Conservation (phyloP, 2,113 vertebrate species). For the Athene cunicularia region DNA sequence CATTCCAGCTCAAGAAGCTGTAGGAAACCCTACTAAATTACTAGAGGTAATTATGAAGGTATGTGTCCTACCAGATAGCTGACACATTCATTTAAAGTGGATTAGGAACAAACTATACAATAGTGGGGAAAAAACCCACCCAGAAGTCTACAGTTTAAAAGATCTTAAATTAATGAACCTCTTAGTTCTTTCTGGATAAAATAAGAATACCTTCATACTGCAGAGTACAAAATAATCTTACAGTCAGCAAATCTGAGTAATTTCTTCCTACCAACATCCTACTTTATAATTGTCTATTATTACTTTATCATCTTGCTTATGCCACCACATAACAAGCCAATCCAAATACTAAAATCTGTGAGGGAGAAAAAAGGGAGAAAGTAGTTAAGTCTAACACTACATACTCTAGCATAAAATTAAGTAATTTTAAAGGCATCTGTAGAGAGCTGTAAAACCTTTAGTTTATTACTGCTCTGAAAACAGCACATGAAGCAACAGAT, state of each 20-base stretch:
- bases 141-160: background rate
- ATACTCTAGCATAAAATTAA: background rate
- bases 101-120: background rate
- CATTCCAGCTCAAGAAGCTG: background rate
- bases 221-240: background rate
- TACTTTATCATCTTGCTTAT: background rate
- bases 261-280: background rate
- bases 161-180: background rate
- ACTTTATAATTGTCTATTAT: background rate
- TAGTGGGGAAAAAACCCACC: accelerated
- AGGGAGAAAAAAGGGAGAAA: background rate
- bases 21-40: background rate
- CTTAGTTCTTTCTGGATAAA: background rate
- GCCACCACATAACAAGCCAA: background rate
- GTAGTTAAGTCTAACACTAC: background rate
- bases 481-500: background rate
- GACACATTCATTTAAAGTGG: background rate
- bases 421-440: background rate
- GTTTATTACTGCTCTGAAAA: background rate
- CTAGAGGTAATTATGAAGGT: background rate
- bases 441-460: background rate
- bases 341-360: background rate
- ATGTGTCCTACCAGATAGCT: background rate
- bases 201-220: background rate
- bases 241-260: background rate